Evolutionary conservation across 2,113 vertebrate genomes (phyloP), one percentile per base, ranked within the genome.

Genomic region (Bostrychus sinensis): DNA sequence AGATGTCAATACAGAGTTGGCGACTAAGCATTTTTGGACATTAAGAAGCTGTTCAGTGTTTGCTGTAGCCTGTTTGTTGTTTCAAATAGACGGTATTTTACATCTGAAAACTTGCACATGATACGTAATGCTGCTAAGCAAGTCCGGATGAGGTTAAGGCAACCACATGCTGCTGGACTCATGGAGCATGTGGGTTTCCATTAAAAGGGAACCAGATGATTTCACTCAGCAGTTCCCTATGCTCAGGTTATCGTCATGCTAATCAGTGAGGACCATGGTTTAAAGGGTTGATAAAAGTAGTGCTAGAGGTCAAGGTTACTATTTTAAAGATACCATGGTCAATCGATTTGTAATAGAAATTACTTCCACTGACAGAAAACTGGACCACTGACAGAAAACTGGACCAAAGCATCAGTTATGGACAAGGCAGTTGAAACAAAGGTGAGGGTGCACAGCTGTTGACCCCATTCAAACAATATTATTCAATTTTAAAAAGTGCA

Each of bases 1-100:
- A 14, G 9, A 62, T 69, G 67, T 82, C 38, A 61, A 75, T 72
- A 53, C 22, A 14, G 5, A 71, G 45, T 75, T 76, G 25, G 64
- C 58, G 71, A 83, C 84, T 81, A 82, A 79, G 19, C 56, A 56
- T 63, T 39, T 57, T 58, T 19, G 37, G 56, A 69, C 67, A 78
- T 56, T 51, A n/a, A n/a, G n/a, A n/a, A n/a, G 2, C 66, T 72
- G 78, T 85, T 7, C 39, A 13, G 7, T 53, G 50, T 26, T 26
- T 58, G 42, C 25, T 55, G 36, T 16, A 56, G 62, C 69, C 55
- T 30, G n/a, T n/a, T n/a, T 68, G 69, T 74, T 45, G 75, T 72
- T 42, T 70, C 48, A 66, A 54, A 58, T 45, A 30, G 59, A 63
- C 22, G 23, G 43, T 46, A 62, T 30, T 46, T 10, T 53, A 42